Percentiles rank a stretch among this genome's conserved stretches.
Evolutionary conservation across 2,888 invertebrate species (phyloP).

Genomic region (Graphium colonna): DNA sequence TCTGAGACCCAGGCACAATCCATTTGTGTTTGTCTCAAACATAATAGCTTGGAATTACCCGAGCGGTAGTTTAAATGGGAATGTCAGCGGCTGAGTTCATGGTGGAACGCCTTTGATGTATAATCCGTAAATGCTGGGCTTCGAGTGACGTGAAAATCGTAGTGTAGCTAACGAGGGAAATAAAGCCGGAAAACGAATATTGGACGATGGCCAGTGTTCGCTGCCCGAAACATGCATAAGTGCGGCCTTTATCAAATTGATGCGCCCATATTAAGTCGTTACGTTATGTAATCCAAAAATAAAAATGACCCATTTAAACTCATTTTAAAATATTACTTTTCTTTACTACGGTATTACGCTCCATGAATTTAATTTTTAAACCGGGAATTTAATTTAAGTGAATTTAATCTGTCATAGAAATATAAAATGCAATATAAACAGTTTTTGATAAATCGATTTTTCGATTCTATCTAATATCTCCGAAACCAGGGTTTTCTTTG

Average conservation of each 20-base stretch:
- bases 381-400: too few species aligned
- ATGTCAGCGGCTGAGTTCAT: conserved; percentile 17
- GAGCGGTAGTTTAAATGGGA: conserved; percentile 22
- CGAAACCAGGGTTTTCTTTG: too few species aligned
- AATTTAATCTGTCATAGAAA: too few species aligned
- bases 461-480: too few species aligned
- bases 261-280: neutral
- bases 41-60: conserved; percentile 33
- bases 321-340: neutral
- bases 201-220: conserved; percentile 4
- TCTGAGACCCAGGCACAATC: conserved; percentile 28
- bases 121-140: conserved; percentile 8
- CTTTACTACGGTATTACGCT: too few species aligned
- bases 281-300: neutral
- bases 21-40: conserved; percentile 38
- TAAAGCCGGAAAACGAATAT: neutral
- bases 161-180: conserved; percentile 7
- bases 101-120: conserved; percentile 8
- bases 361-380: too few species aligned
- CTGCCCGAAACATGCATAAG: conserved; percentile 3
- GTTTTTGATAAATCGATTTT: too few species aligned
- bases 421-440: too few species aligned
- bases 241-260: conserved; percentile 3
- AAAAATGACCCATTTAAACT: neutral
- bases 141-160: conserved; percentile 3